Evolutionary conservation across 1,140 invertebrate species (phyloP), one percentile per base, ranked within the genome.

Genomic region (Eulimnadia texana): DNA sequence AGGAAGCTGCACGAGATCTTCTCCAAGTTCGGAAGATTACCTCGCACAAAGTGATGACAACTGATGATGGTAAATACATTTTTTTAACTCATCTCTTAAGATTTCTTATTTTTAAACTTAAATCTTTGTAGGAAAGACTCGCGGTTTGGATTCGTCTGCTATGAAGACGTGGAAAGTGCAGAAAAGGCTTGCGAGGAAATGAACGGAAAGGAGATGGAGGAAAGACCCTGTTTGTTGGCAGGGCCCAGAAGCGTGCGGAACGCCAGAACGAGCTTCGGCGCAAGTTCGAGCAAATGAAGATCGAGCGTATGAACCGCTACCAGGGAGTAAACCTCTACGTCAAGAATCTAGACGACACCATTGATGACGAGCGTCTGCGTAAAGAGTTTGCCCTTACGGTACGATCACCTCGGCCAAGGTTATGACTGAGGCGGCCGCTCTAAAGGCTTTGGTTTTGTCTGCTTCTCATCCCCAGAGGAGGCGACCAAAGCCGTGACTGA

Each of bases 81-180:
- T n/a, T n/a, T n/a, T n/a, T n/a, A n/a, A n/a, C n/a, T n/a, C n/a
- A n/a, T n/a, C n/a, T n/a, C n/a, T n/a, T n/a, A n/a, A n/a, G n/a
- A n/a, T n/a, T n/a, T n/a, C n/a, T n/a, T n/a, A n/a, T n/a, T n/a
- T n/a, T n/a, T n/a, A n/a, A n/a, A n/a, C n/a, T n/a, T n/a, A n/a
- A n/a, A n/a, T n/a, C n/a, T n/a, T n/a, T n/a, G n/a, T n/a, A n/a
- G n/a, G n/a, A n/a, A 90, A 92, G 71, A 91, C 90, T 20, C 86
- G 90, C 73, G 94, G 97, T 99, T 99, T 79, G 97, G 97, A 16
- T 99, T 99, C 79, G 96, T 99, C 58, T 93, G 93, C 42, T 99
- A 93, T 77, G 93, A 98, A 75, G 89, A 94, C 71, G 88, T 95
- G 51, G 94, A 98, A 72, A 84, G 86, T 64, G 97, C 97, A 57